phyloP scores from a whole-genome alignment of 2,888 invertebrate species.

The Eupithecia centaureata region DNA sequence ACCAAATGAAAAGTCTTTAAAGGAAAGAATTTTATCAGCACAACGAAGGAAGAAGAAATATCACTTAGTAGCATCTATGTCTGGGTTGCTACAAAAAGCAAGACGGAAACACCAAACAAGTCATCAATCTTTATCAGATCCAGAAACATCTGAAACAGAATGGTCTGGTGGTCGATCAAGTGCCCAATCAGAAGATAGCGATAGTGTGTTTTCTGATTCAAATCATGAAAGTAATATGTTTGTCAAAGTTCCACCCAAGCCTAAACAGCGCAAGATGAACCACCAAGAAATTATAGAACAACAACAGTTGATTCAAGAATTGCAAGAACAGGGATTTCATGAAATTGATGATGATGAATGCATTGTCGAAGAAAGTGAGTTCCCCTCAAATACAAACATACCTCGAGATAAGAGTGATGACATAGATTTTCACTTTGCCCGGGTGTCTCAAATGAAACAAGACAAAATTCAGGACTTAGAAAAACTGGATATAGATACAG shows the following conservation, averaged over 20 bases:
- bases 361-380: slow-evolving; percentile 70
- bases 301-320: slow-evolving; percentile 77
- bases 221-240: slow-evolving; percentile 86
- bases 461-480: slow-evolving; percentile 77
- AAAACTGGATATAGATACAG: slow-evolving; percentile 84
- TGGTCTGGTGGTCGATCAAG: slow-evolving; percentile 86
- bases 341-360: slow-evolving; percentile 65
- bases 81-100: slow-evolving; percentile 93
- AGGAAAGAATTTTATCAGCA: slow-evolving; percentile 76
- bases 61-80: slow-evolving; percentile 92
- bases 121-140: slow-evolving; percentile 88
- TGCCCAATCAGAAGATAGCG: slow-evolving; percentile 90
- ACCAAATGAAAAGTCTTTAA: slow-evolving; percentile 76
- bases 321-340: slow-evolving; percentile 76
- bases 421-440: slow-evolving; percentile 81
- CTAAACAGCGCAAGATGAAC: slow-evolving; percentile 75
- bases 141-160: slow-evolving; percentile 90
- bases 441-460: slow-evolving; percentile 82
- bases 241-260: slow-evolving; percentile 83
- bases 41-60: slow-evolving; percentile 90
- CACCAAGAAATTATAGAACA: slow-evolving; percentile 80
- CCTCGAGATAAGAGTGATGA: slow-evolving; percentile 80
- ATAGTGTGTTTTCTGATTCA: slow-evolving; percentile 88
- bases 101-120: slow-evolving; percentile 86
- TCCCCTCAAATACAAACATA: slow-evolving; percentile 51